Evolutionary conservation across 2,797 vertebrate genomes (phyloP).

Genomic region (Sebastes itinus): DNA sequence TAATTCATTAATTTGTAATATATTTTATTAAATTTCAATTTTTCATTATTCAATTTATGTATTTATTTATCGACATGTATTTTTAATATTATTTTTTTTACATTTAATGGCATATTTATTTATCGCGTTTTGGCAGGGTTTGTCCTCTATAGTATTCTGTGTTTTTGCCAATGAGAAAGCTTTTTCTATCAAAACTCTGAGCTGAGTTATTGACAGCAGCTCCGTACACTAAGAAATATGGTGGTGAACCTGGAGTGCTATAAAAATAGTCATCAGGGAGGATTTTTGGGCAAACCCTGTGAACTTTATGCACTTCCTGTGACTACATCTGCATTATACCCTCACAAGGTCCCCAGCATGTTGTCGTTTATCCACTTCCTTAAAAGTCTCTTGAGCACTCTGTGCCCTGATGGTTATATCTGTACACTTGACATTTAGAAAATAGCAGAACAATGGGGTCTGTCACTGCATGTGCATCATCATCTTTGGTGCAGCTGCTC

Average conservation of each 20-base stretch:
- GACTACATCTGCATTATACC: not conserved
- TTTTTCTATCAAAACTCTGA: not conserved
- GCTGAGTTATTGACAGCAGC: not conserved
- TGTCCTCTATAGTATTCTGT: too few relatives aligned
- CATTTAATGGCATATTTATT: too few relatives aligned
- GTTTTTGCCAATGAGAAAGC: not conserved
- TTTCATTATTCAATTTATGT: accelerated
- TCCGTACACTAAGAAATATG: not conserved
- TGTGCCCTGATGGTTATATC: not conserved
- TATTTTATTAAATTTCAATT: too few relatives aligned
- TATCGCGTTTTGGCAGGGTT: accelerated
- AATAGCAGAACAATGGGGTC: conserved; percentile 15
- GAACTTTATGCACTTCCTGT: not conserved
- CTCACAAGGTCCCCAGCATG: not conserved
- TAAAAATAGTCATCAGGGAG: not conserved
- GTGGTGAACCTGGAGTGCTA: not conserved
- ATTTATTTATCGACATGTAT: too few relatives aligned
- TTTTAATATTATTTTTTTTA: too few relatives aligned
- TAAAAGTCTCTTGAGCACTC: not conserved
- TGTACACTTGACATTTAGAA: conserved; percentile 39
- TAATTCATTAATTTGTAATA: too few relatives aligned
- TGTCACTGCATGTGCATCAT: conserved; percentile 12
- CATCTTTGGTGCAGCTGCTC: conserved; percentile 19
- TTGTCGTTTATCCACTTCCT: not conserved
- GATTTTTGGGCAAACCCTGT: not conserved